phyloP scores from a whole-genome alignment of 1,140 invertebrate species.

The Drosophila pruinosa region DNA sequence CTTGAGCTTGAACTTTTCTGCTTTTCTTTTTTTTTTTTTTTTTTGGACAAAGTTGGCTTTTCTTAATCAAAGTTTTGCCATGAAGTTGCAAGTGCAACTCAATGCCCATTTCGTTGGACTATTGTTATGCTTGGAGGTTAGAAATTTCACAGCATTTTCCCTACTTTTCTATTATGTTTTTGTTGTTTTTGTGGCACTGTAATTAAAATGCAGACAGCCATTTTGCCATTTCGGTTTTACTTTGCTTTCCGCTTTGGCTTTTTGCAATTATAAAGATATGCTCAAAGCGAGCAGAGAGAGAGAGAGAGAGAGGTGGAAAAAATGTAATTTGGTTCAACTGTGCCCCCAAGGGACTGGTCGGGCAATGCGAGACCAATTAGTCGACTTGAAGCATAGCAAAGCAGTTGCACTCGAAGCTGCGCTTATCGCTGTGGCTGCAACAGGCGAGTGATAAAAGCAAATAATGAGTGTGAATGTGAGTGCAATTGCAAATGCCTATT shows the following conservation, averaged over 20 bases:
- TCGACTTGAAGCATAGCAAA: background rate
- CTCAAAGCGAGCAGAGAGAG: slow-evolving; percentile 34
- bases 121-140: slow-evolving; percentile 44
- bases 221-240: slow-evolving; percentile 35
- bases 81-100: slow-evolving; percentile 34
- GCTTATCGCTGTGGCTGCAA: background rate
- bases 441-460: slow-evolving; percentile 27
- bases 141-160: slow-evolving; percentile 7
- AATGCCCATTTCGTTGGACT: slow-evolving; percentile 32
- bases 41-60: slow-evolving; percentile 4
- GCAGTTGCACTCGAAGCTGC: slow-evolving; percentile 2
- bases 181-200: slow-evolving; percentile 43
- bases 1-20: slow-evolving; percentile 32
- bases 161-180: slow-evolving; percentile 24
- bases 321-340: slow-evolving; percentile 77
- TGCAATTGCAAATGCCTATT: slow-evolving; percentile 14
- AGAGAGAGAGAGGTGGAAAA: background rate
- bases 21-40: background rate
- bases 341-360: slow-evolving; percentile 8
- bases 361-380: slow-evolving; percentile 62
- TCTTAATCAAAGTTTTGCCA: slow-evolving; percentile 62
- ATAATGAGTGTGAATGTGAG: slow-evolving; percentile 12
- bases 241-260: slow-evolving; percentile 34
- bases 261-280: slow-evolving; percentile 77
- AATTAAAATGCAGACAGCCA: slow-evolving; percentile 77